Conservation (phyloP, 2,113 vertebrate genomes). For the Carassius auratus region DNA sequence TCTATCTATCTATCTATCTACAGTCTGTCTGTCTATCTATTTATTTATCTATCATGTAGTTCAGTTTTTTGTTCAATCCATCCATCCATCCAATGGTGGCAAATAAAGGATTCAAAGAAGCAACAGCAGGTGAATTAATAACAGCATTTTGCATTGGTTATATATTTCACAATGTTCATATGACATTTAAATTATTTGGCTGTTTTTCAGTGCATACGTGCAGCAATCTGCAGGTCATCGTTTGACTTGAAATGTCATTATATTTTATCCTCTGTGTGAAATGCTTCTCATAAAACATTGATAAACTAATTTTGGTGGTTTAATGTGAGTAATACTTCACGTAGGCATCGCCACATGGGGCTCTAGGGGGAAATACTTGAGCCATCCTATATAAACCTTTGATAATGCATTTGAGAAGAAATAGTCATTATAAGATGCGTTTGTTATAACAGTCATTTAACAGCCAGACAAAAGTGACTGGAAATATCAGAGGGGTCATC, state of each 20-base stretch:
- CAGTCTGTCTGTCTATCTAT: neutral
- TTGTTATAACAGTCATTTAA: neutral
- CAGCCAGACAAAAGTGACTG: neutral
- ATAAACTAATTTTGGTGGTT: neutral
- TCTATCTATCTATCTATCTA: neutral
- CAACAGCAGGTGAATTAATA: neutral
- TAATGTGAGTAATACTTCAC: neutral
- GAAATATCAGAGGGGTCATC: neutral
- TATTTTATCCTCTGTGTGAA: neutral
- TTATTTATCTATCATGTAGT: neutral
- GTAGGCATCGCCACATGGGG: neutral
- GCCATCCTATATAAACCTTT: neutral
- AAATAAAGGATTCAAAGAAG: neutral
- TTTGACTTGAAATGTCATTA: neutral
- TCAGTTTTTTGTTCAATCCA: neutral
- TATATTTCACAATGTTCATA: neutral
- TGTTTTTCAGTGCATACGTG: neutral
- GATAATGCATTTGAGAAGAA: neutral
- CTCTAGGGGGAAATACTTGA: neutral
- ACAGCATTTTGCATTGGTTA: neutral
- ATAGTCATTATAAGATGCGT: neutral
- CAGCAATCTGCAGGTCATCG: neutral
- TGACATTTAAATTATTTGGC: neutral
- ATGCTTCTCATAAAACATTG: constrained; percentile 1
- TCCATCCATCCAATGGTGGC: no score